Evolutionary conservation across 2,797 vertebrate species (phyloP).

Genomic region (Acrocephalus scirpaceus): DNA sequence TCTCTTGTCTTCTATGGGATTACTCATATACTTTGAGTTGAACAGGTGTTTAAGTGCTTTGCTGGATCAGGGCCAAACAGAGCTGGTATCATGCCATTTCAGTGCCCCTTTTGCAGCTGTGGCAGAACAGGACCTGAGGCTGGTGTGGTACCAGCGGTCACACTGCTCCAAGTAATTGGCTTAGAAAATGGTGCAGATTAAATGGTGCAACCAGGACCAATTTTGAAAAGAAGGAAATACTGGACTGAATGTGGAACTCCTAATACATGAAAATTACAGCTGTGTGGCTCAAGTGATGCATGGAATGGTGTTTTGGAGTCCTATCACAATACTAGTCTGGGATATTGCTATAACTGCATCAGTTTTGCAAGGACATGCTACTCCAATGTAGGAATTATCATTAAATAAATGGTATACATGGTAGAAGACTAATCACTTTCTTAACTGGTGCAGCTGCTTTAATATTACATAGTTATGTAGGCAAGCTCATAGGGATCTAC

Average conservation of each 20-base stretch:
- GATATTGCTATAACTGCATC: neutral
- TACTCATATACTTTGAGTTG: constrained; percentile 34
- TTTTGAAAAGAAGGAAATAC: neutral
- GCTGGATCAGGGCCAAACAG: constrained; percentile 20
- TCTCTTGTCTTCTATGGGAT: constrained; percentile 35
- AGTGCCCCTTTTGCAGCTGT: constrained; percentile 7
- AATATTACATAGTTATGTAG: neutral
- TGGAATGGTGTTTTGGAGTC: neutral
- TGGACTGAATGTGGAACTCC: neutral
- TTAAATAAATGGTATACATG: neutral
- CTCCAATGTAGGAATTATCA: neutral
- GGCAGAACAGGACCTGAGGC: neutral
- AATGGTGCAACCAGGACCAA: neutral
- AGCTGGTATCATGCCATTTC: neutral
- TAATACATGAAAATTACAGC: neutral
- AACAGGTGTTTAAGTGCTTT: constrained; percentile 60
- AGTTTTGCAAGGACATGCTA: neutral
- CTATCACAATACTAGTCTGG: neutral
- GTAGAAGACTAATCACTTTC: neutral
- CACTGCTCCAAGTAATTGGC: neutral
- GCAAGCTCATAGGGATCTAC: neutral
- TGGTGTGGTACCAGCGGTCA: neutral
- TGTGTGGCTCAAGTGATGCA: neutral
- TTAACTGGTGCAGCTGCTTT: neutral
- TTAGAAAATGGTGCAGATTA: neutral